Evolutionary conservation across 2,888 invertebrate genomes (phyloP).

Genomic region (Agrilus biguttatus): DNA sequence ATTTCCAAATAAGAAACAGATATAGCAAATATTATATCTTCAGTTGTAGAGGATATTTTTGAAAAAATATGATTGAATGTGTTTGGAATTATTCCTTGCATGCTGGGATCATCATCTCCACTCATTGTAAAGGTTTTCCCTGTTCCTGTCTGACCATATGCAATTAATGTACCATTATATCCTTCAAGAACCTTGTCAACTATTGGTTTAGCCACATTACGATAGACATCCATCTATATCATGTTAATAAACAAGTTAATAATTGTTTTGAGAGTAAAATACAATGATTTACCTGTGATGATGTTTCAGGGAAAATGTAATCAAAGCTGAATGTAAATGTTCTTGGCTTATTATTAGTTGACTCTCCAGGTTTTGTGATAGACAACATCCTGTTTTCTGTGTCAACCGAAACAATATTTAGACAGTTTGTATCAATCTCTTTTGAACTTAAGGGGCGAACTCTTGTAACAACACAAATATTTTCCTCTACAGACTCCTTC

Average conservation of each 20-base stretch:
- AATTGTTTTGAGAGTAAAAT: not conserved
- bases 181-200: constrained; percentile 93
- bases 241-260: not conserved
- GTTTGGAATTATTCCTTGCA: constrained; percentile 94
- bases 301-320: constrained; percentile 76
- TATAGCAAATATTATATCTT: constrained; percentile 60
- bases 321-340: constrained; percentile 74
- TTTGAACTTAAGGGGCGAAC: constrained; percentile 83
- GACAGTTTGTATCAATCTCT: constrained; percentile 59
- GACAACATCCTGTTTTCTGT: constrained; percentile 62
- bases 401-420: constrained; percentile 64
- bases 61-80: constrained; percentile 98
- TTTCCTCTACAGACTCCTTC: constrained; percentile 40
- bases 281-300: constrained; percentile 52
- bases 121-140: constrained; percentile 99
- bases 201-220: constrained; percentile 90
- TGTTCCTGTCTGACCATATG: constrained; percentile 88
- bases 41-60: constrained; percentile 89
- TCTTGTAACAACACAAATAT: constrained; percentile 91
- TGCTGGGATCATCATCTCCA: constrained; percentile 70
- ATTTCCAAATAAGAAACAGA: constrained; percentile 97
- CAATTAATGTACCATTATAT: constrained; percentile 89
- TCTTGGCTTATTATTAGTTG: constrained; percentile 60
- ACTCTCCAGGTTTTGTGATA: constrained; percentile 58
- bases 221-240: constrained; percentile 79